phyloP scores from a whole-genome alignment of 2,113 vertebrate genomes.

The Syrmaticus mikado region DNA sequence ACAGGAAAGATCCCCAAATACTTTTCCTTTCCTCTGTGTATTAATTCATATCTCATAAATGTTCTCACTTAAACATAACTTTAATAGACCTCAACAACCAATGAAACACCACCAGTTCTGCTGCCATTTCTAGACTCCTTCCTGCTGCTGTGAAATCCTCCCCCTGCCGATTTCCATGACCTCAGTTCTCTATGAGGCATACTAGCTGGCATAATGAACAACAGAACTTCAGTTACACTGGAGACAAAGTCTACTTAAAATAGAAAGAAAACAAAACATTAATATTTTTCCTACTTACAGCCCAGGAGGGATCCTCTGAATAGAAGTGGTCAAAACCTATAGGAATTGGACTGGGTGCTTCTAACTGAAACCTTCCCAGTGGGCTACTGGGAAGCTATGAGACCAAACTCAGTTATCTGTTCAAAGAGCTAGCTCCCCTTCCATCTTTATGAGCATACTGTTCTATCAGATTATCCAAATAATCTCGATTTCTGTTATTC shows the following conservation, averaged over 20 bases:
- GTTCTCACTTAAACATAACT: not conserved
- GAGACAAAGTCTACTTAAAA: slow-evolving; percentile 35
- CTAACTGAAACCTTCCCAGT: not conserved
- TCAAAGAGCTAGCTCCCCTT: not conserved
- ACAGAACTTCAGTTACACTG: slow-evolving; percentile 23
- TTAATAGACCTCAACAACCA: slow-evolving; percentile 34
- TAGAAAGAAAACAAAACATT: slow-evolving; percentile 42
- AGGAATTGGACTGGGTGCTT: not conserved
- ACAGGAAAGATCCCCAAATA: not conserved
- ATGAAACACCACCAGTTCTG: slow-evolving; percentile 21
- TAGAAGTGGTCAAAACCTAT: not conserved
- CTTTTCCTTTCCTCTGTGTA: not conserved
- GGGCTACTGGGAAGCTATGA: not conserved
- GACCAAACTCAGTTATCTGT: not conserved
- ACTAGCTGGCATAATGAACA: slow-evolving; percentile 55
- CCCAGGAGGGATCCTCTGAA: not conserved
- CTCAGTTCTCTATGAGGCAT: slow-evolving; percentile 59
- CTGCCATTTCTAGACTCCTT: slow-evolving; percentile 48
- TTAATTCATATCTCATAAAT: not conserved
- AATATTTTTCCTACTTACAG: slow-evolving; percentile 27
- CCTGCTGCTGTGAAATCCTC: slow-evolving; percentile 45
- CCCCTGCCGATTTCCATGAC: slow-evolving; percentile 43
- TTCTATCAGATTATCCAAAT: not conserved
- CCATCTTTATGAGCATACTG: rapidly evolving
- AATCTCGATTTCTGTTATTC: not conserved